Conservation (phyloP, 2,888 invertebrate species). For the Neocrepidodera transversa region DNA sequence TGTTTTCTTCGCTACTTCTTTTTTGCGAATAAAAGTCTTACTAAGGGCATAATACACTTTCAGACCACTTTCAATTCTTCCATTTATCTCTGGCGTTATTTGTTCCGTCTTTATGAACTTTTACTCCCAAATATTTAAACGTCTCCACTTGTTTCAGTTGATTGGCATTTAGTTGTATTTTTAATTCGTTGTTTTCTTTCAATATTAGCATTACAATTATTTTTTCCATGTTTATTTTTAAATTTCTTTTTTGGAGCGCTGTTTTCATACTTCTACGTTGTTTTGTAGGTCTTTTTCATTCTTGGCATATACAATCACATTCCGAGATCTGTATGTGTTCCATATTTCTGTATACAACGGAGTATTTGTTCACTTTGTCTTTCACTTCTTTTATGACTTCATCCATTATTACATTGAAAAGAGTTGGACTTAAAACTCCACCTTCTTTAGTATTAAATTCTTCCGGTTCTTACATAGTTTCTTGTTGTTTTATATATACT, state of each 20-base stretch:
- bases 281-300: not conserved
- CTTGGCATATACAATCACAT: not conserved
- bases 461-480: constrained; percentile 1
- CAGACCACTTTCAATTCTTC: not conserved
- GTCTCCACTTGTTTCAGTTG: not conserved
- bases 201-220: not conserved
- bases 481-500: not conserved
- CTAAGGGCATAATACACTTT: too few species aligned
- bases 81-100: not conserved
- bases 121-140: not conserved
- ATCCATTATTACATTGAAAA: not conserved
- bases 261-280: not conserved
- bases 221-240: too few species aligned
- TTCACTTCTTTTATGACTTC: not conserved
- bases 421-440: not conserved
- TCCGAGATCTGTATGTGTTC: not conserved
- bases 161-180: not conserved
- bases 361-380: not conserved
- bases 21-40: not conserved
- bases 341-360: not conserved
- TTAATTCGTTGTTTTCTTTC: not conserved
- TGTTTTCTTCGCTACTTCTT: not conserved
- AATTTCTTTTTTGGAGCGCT: not conserved
- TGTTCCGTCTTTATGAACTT: not conserved
- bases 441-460: not conserved